These are phyloP conservation scores for Zoanthus sociatus DNA, from an alignment of 92 coral and sea anemone genomes.

Conservation along the genomic window DNA sequence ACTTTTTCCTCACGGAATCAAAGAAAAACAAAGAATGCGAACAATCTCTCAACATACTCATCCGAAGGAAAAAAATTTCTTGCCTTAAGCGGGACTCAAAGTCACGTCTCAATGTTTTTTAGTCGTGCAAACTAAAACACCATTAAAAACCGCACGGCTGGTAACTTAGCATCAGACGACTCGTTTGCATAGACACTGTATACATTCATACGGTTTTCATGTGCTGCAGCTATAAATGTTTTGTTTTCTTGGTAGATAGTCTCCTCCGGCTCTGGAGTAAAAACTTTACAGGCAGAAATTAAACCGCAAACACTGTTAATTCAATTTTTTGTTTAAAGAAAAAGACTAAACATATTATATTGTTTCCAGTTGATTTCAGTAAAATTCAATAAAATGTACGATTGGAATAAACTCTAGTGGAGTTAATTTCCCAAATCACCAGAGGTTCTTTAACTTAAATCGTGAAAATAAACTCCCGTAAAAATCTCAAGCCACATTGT, in stretches of 20 bases:
- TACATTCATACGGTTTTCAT: background rate
- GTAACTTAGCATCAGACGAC: background rate
- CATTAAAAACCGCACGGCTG: no score
- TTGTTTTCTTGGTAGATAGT: no score
- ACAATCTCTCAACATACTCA: no score
- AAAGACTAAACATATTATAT: background rate
- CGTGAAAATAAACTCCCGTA: background rate
- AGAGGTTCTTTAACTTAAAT: no score
- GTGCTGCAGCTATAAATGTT: background rate
- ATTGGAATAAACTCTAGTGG: background rate
- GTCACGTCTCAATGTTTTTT: no score
- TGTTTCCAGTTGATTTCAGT: background rate
- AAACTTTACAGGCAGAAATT: background rate
- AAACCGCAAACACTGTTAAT: background rate
- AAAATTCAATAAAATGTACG: background rate
- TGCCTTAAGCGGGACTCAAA: no score
- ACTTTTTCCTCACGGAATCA: no score
- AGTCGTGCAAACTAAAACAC: no score
- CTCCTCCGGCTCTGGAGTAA: no score
- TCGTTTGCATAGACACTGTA: background rate
- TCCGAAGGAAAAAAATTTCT: no score
- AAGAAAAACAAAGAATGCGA: no score
- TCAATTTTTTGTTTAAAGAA: background rate
- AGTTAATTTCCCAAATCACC: background rate
- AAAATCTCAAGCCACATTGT: background rate